Base-by-base conservation (phyloP, 2,113 vertebrate species). In the Hippocampus mohnikei region DNA sequence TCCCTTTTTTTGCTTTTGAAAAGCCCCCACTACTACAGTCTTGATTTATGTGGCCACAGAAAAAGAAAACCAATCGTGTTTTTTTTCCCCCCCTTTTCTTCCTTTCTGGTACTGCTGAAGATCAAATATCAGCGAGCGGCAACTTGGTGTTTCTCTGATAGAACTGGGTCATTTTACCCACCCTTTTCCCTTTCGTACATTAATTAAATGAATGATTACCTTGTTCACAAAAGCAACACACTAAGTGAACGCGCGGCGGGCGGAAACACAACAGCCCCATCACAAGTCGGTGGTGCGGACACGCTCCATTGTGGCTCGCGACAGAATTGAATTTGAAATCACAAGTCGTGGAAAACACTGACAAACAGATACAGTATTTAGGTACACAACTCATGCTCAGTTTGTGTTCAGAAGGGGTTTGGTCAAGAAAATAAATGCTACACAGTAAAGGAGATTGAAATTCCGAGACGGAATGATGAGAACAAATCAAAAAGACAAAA, bases 151-250 rank as follows among this genome's bases (percentile, higher is more conserved):
- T 88, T 79, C 76, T 73, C 40, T 73, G 55, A 82, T 75, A 88
- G 79, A 90, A 89, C 83, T 83, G 80, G 81, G 89, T 90, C 89
- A 89, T 85, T 85, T 85, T 84, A 74, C 77, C 80, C 86, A 73
- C 81, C 82, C 11, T 75, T 84, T 89, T 90, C 88, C 82, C 72
- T 89, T 61, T 61, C 59, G 81, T 61, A 88, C 81, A 90, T 92
- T 92, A 91, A 93, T 93, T 92, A 91, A 88, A 91, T 91, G 89
- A 92, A 85, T 89, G 89, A 92, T 91, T 92, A 91, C 88, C 90
- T 90, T 89, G 82, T 82, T 88, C 78, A 66, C 70, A 84, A 82
- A 85, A 84, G 84, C 81, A 88, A 78, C 73, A 73, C 81, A 81
- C 60, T 75, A 73, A 75, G 72, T 74, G 75, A 82, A 85, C 74